Conservation (phyloP, 2,888 invertebrate genomes). For the Orchesellides sinensis region DNA sequence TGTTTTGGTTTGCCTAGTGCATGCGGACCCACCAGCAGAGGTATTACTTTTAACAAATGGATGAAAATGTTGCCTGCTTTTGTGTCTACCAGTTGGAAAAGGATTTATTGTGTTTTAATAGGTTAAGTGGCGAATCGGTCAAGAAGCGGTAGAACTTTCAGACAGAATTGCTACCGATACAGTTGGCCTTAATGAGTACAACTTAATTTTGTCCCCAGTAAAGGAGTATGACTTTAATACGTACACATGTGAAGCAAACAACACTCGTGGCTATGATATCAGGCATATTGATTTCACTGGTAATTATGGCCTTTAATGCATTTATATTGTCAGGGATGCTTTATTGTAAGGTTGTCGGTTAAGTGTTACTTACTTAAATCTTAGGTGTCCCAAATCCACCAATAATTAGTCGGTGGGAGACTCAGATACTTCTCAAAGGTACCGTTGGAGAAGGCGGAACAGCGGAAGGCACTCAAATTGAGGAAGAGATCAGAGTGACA, state of each 20-base stretch:
- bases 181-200: conserved; percentile 80
- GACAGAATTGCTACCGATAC: conserved; percentile 79
- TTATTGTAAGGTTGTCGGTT: no score
- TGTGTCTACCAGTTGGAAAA: not conserved
- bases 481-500: conserved; percentile 78
- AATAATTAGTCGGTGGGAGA: conserved; percentile 80
- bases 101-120: conserved; percentile 21
- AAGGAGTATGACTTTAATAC: conserved; percentile 85
- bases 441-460: conserved; percentile 21
- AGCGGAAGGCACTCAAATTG: conserved; percentile 29
- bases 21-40: conserved; percentile 84
- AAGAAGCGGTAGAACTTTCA: conserved; percentile 59
- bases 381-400: conserved; percentile 84
- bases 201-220: conserved; percentile 84
- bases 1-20: conserved; percentile 84
- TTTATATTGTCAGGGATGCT: no score
- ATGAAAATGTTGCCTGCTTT: not conserved
- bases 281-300: conserved; percentile 84
- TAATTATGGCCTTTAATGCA: no score
- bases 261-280: conserved; percentile 85
- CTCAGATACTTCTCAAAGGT: conserved; percentile 54
- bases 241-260: conserved; percentile 88
- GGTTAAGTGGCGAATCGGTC: conserved; percentile 70
- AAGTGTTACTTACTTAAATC: not conserved
- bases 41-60: conserved; percentile 79